A percentile compares a stretch with the other conserved stretches of the same genome.
Conservation (phyloP, 2,888 invertebrate genomes). For the Latrodectus hesperus region DNA sequence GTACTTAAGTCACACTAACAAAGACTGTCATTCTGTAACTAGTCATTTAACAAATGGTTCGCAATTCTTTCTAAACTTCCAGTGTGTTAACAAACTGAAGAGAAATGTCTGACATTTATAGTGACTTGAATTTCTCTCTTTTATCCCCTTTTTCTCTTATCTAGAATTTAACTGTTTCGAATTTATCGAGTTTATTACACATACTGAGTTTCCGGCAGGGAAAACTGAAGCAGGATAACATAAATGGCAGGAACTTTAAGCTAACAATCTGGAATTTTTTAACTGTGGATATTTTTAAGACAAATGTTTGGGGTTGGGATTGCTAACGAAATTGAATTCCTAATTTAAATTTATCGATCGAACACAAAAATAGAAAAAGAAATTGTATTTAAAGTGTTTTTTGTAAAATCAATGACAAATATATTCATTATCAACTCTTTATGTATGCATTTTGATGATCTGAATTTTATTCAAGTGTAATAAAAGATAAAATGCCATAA, state of each 20-base stretch:
- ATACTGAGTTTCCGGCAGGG: not conserved
- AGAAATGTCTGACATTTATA: slow-evolving; percentile 36
- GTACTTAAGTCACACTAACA: not conserved
- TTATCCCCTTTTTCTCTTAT: too few species aligned
- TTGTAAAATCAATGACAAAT: too few species aligned
- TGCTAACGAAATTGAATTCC: too few species aligned
- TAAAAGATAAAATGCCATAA: too few species aligned
- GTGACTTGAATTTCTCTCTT: not conserved
- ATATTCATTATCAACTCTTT: too few species aligned
- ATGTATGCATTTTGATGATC: too few species aligned
- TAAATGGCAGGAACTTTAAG: not conserved
- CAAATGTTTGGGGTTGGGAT: too few species aligned
- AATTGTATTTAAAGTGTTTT: too few species aligned
- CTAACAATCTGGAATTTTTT: not conserved
- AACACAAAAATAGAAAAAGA: too few species aligned
- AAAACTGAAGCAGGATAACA: not conserved
- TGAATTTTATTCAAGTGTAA: too few species aligned
- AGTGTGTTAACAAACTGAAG: slow-evolving; percentile 34
- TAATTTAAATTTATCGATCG: too few species aligned
- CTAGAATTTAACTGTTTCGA: not conserved
- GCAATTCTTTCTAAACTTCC: slow-evolving; percentile 12
- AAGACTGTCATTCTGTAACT: not conserved
- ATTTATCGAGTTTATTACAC: not conserved
- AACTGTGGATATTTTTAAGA: too few species aligned
- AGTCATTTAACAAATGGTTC: slow-evolving; percentile 34